Conservation (phyloP, 2,888 invertebrate species). For the Galeopsomyia nigrocyanea region DNA sequence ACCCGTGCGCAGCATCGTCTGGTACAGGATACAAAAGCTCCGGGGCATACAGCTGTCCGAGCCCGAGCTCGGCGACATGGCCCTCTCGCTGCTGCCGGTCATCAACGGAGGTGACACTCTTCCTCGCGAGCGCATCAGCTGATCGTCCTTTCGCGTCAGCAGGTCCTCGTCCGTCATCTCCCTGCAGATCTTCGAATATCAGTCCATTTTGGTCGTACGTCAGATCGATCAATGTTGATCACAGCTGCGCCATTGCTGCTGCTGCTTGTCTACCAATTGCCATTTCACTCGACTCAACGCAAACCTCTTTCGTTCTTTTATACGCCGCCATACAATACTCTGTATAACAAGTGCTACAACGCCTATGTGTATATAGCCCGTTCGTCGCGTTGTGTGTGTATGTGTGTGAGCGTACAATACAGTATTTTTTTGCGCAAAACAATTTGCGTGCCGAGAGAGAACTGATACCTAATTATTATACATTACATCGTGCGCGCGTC, state of each 20-base stretch:
- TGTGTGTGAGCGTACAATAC: not conserved
- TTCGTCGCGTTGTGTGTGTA: not conserved
- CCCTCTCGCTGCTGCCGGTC: conserved; percentile 57
- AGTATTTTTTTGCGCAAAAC: not conserved
- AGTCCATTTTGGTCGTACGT: too few species aligned
- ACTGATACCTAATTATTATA: conserved; percentile 6
- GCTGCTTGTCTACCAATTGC: too few species aligned
- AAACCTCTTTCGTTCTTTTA: too few species aligned
- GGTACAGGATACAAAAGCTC: conserved; percentile 60
- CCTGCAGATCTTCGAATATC: too few species aligned
- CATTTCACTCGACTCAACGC: too few species aligned
- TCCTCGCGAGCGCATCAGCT: conserved; percentile 51
- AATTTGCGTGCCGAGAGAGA: not conserved
- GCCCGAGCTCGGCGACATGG: conserved; percentile 58
- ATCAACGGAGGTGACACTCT: conserved; percentile 54
- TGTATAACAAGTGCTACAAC: too few species aligned
- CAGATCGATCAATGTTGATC: too few species aligned
- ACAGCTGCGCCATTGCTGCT: too few species aligned
- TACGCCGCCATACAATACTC: too few species aligned
- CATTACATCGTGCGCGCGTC: not conserved
- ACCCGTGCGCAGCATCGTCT: conserved; percentile 60
- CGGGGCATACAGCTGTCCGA: conserved; percentile 54
- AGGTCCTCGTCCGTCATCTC: too few species aligned
- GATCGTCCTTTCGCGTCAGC: not conserved
- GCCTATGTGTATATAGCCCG: too few species aligned